Evolutionary conservation across 2,113 vertebrate species (phyloP).

Genomic region (Catharus minimus): DNA sequence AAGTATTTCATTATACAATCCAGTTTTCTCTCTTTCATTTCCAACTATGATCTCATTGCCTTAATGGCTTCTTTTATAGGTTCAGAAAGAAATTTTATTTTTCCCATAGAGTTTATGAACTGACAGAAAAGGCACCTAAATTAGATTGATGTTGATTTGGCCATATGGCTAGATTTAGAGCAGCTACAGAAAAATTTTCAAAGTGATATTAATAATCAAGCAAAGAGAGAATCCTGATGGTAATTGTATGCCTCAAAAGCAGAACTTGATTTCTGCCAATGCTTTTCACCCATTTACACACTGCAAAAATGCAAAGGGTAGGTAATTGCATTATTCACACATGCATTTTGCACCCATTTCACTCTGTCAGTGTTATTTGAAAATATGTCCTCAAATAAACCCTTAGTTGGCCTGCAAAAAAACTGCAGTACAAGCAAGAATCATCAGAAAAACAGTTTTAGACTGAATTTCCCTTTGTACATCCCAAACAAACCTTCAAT

Average conservation of each 20-base stretch:
- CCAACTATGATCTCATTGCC: neutral
- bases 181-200: neutral
- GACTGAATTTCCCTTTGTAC: neutral
- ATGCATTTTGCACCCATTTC: neutral
- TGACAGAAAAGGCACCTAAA: neutral
- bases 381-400: neutral
- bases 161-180: neutral
- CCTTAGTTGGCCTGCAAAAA: neutral
- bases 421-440: neutral
- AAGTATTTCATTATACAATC: neutral
- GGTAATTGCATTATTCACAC: neutral
- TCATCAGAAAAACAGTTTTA: neutral
- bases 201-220: neutral
- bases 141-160: neutral
- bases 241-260: neutral
- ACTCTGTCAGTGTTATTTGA: neutral
- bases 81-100: neutral
- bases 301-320: neutral
- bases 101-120: neutral
- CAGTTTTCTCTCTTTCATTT: neutral
- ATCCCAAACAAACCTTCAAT: neutral
- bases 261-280: neutral
- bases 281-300: neutral
- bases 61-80: neutral
- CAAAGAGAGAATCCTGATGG: neutral